phyloP scores from a whole-genome alignment of 2,113 vertebrate genomes.

The Myocastor coypus region DNA sequence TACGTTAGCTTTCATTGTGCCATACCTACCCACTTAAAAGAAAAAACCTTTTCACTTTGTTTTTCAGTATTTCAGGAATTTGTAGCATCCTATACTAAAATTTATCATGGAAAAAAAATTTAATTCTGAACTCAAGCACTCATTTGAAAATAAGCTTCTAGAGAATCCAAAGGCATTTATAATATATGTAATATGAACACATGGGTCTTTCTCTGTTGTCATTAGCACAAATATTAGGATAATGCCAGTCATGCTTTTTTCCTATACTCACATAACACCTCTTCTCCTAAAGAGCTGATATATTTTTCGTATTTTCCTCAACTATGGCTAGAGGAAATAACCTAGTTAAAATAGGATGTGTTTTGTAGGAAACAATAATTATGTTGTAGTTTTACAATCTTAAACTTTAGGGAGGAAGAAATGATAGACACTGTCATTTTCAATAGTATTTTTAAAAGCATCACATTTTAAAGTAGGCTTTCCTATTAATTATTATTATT shows the following conservation, averaged over 20 bases:
- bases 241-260: background rate
- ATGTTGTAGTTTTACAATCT: slow-evolving; percentile 78
- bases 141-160: slow-evolving; percentile 45
- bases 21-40: background rate
- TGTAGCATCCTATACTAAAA: background rate
- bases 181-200: background rate
- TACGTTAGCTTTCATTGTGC: background rate
- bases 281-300: slow-evolving; percentile 9
- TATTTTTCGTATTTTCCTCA: slow-evolving; percentile 71
- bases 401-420: slow-evolving; percentile 81
- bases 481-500: slow-evolving; percentile 85
- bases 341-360: slow-evolving; percentile 71
- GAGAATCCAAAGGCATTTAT: slow-evolving; percentile 12
- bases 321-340: slow-evolving; percentile 77
- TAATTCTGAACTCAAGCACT: slow-evolving; percentile 1
- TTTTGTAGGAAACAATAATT: slow-evolving; percentile 83
- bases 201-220: background rate
- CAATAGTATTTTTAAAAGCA: slow-evolving; percentile 82
- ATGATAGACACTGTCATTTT: slow-evolving; percentile 81
- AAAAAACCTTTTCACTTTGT: background rate
- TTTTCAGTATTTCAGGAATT: slow-evolving; percentile 27
- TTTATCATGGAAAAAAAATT: slow-evolving; percentile 10
- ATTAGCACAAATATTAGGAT: background rate
- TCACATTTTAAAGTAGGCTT: slow-evolving; percentile 81
- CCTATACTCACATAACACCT: background rate